Base-by-base conservation (phyloP, 2,888 invertebrate species). In the Galerucella nymphaeae region DNA sequence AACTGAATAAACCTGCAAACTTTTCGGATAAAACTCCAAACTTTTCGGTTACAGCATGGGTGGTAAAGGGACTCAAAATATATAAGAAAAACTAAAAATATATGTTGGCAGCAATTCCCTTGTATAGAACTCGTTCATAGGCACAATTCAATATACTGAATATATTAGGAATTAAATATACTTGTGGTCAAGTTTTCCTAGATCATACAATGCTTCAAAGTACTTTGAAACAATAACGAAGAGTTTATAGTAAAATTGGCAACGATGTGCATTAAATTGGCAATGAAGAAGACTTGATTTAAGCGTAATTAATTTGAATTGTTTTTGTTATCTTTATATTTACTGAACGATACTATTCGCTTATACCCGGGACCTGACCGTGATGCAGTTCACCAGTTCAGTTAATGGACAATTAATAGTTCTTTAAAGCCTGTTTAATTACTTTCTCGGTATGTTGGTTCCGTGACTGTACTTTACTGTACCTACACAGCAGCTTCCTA, bases 271-370 rank as follows among this genome's bases (percentile, higher is more conserved):
- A 14, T 45, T 13, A 11, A 14, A 45, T 45, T 45, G 45, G 45
- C 45, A 45, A 45, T 45, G 45, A 45, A 14, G 13, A 5, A 45
- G 45, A 45, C 45, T 45, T 45, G 45, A 45, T 45, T 45, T 14
- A 45, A 45, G 45, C 45, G 45, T 14, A 45, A 11, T 45, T 45
- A 45, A 45, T 45, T 45, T 45, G 45, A 45, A 45, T 45, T 45
- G 45, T 45, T 45, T 45, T 45, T 45, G 45, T 45, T 45, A 45
- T 45, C 45, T 45, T 45, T 45, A 45, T 45, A 45, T 45, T 45
- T 45, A 45, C 45, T 45, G 45, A 45, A 45, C 45, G 45, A 14
- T 45, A 45, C 45, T 45, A 45, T 45, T 45, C 13, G 45, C 14
- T 45, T 45, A 45, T 45, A 45, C 45, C 45, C 2, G 45, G 45